Percentiles rank a stretch among this genome's conserved stretches.
Evolutionary conservation across 2,113 vertebrate genomes (phyloP).

Genomic region (Microcebus ravelobensis): DNA sequence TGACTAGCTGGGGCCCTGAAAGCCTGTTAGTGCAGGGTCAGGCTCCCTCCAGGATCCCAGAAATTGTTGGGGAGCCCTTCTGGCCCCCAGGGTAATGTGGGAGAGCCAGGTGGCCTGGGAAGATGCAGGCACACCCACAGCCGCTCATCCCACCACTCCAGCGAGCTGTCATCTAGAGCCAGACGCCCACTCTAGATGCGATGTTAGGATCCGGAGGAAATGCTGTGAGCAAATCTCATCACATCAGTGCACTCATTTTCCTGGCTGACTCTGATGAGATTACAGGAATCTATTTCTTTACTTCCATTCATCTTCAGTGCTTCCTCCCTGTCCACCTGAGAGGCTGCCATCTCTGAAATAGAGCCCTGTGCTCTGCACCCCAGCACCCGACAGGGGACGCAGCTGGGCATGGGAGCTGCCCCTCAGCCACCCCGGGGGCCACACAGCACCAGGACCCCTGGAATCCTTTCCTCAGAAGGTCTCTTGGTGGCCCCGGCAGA

Average conservation of each 20-base stretch:
- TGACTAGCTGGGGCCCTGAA: neutral
- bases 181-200: neutral
- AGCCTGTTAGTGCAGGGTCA: accelerated
- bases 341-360: constrained; percentile 6
- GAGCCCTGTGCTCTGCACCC: neutral
- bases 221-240: constrained; percentile 81
- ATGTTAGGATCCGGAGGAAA: neutral
- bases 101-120: neutral
- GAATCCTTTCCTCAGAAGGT: neutral
- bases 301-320: constrained; percentile 35
- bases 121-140: neutral
- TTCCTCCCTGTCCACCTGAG: constrained; percentile 32
- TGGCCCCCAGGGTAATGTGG: neutral
- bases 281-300: constrained; percentile 45
- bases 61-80: neutral
- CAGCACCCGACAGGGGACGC: neutral
- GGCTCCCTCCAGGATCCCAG: neutral
- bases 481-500: neutral
- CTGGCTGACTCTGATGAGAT: constrained; percentile 81
- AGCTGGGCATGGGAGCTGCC: neutral
- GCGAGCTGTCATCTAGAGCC: neutral
- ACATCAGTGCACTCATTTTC: constrained; percentile 82
- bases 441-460: too few species aligned
- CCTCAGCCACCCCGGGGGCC: too few species aligned
- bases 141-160: neutral